Evolutionary conservation across 1,140 invertebrate genomes (phyloP).

Genomic region (Brevipalpus yothersi): DNA sequence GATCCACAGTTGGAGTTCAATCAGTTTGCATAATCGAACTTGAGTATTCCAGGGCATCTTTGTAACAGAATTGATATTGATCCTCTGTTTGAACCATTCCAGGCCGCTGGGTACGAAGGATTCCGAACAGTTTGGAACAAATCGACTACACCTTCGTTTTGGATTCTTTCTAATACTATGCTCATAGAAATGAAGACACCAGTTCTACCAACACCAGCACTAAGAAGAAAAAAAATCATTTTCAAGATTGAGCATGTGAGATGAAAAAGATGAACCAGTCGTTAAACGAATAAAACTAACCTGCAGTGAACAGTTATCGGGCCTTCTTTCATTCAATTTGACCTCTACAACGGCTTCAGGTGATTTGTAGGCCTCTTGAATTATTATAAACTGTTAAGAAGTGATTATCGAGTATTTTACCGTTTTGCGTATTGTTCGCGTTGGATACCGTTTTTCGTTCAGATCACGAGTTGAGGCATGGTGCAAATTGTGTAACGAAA

Average conservation of each 20-base stretch:
- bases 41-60: slow-evolving; percentile 80
- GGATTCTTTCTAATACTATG: slow-evolving; percentile 94
- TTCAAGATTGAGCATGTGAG: background rate
- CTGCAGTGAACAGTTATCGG: slow-evolving; percentile 98
- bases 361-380: too few species aligned
- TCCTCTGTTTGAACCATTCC: slow-evolving; percentile 99
- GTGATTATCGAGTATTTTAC: too few species aligned
- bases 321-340: too few species aligned
- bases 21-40: slow-evolving; percentile 16
- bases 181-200: slow-evolving; percentile 95
- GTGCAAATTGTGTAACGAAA: too few species aligned
- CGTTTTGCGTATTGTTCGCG: too few species aligned
- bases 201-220: slow-evolving; percentile 81
- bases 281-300: slow-evolving; percentile 21
- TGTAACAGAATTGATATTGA: slow-evolving; percentile 98
- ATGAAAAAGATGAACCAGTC: background rate
- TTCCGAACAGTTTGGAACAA: slow-evolving; percentile 96
- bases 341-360: too few species aligned
- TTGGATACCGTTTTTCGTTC: too few species aligned
- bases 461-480: too few species aligned
- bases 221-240: slow-evolving; percentile 17
- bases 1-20: background rate
- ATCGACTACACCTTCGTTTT: slow-evolving; percentile 94
- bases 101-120: slow-evolving; percentile 84
- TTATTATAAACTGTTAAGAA: too few species aligned